phyloP scores from a whole-genome alignment of 2,888 invertebrate genomes.

The Protodeltote pygarga region DNA sequence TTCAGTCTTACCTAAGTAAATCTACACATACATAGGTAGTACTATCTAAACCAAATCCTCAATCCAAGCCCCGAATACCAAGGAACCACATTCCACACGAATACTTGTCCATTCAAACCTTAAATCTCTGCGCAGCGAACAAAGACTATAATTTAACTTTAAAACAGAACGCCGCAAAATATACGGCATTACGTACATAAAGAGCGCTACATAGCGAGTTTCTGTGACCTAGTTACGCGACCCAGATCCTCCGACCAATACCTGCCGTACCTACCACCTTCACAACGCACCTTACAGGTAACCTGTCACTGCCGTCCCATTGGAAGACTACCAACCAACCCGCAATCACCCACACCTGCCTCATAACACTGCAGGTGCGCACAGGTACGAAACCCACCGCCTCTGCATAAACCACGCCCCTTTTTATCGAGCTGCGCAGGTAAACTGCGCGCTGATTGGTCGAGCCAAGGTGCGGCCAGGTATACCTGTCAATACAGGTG shows the following conservation, averaged over 20 bases:
- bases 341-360: conserved; percentile 60
- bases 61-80: conserved; percentile 9
- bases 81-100: conserved; percentile 28
- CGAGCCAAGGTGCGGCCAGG: conserved; percentile 71
- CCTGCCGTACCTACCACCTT: conserved; percentile 56
- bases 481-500: conserved; percentile 73
- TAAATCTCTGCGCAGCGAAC: conserved; percentile 43
- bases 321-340: conserved; percentile 69
- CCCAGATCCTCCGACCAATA: conserved; percentile 65
- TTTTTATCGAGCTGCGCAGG: conserved; percentile 86
- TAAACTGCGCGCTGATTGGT: conserved; percentile 84
- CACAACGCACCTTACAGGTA: conserved; percentile 69
- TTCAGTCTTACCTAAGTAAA: too few relatives aligned
- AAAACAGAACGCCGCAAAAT: conserved; percentile 32
- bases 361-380: conserved; percentile 65
- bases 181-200: conserved; percentile 29
- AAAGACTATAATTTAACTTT: conserved; percentile 45
- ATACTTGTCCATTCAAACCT: conserved; percentile 30
- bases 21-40: too few relatives aligned
- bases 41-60: conserved; percentile 14
- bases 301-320: conserved; percentile 51
- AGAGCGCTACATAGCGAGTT: conserved; percentile 38
- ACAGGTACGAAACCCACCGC: conserved; percentile 67
- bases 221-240: conserved; percentile 59
- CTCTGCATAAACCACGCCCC: conserved; percentile 72